A percentile compares a stretch with the other conserved stretches of the same genome.
These are phyloP conservation scores for Timema podura DNA, from an alignment of 2,888 invertebrate genomes.

Conservation along the genomic window DNA sequence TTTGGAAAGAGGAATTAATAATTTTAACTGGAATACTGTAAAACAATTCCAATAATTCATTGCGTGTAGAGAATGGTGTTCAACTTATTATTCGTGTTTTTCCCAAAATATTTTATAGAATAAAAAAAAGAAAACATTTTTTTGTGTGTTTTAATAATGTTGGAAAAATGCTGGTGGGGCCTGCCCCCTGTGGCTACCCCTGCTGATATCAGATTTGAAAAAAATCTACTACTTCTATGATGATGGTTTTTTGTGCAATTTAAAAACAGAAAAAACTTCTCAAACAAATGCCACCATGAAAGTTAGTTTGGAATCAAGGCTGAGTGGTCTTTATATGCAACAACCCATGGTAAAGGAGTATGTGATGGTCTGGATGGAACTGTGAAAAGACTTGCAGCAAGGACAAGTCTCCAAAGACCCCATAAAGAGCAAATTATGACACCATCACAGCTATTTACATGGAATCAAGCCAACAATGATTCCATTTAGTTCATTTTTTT, in stretches of 20 bases:
- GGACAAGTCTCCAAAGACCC: neutral
- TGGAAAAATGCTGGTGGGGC: too few species aligned
- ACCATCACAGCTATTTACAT: neutral
- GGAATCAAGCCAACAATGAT: neutral
- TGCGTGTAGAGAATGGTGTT: too few species aligned
- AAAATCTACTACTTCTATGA: neutral
- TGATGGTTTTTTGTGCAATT: neutral
- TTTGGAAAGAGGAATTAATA: too few species aligned
- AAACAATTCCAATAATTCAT: too few species aligned
- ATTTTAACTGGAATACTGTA: too few species aligned
- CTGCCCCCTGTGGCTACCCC: too few species aligned
- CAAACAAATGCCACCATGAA: too few species aligned
- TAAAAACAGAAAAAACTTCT: neutral
- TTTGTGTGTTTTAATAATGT: too few species aligned
- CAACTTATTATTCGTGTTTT: too few species aligned
- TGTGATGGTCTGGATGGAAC: neutral
- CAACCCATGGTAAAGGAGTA: neutral
- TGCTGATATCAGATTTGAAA: neutral
- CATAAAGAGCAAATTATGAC: slow-evolving; percentile 7
- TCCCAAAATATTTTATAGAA: too few species aligned
- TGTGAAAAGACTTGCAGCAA: slow-evolving; percentile 5
- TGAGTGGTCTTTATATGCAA: neutral
- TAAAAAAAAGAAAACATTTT: too few species aligned
- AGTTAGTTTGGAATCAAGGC: neutral
- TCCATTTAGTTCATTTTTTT: neutral